Base-by-base conservation (phyloP, 2,888 invertebrate species). In the Priocnemis perturbator region DNA sequence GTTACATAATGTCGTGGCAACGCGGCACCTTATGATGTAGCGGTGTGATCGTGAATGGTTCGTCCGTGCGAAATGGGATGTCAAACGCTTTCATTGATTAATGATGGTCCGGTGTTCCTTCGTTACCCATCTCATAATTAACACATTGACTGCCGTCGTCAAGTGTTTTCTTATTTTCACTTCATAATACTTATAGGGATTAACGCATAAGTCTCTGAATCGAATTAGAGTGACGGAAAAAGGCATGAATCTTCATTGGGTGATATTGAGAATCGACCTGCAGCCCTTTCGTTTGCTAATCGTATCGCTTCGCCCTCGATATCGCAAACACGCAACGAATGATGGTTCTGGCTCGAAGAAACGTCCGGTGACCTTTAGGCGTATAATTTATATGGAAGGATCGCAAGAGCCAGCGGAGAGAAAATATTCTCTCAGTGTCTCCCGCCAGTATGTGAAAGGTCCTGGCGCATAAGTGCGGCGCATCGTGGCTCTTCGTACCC, bases 11-110 rank as follows among this genome's bases (percentile, higher is more conserved):
- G 26, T 59, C 60, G 45, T 21, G 64, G 52, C 64, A 47, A 58
- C 57, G 68, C 44, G 17, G 58, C 60, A 71, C 60, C 48, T 65
- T 79, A 82, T 77, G 79, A 80, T 76, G 72, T 71, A 71, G 61
- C 69, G 62, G 69, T 82, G 78, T 82, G 78, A 81, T 86, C 83
- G 86, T 86, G 83, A 87, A 86, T 86, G 85, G 83, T 84, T 84
- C 66, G 63, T 63, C 44, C 75, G 68, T 67, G 68, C 61, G 67
- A 77, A 77, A 75, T 68, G 69, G 65, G 56, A 56, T 59, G 23
- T 65, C 53, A 47, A 26, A 7, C 70, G 55, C 67, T 63, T 70
- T 78, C 79, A 81, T 82, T 78, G 76, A 83, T 78, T 72, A 77
- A 37, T 37, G 37, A 37, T 11, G 4, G 11, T 37, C 37, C 37